Evolutionary conservation across 2,888 invertebrate genomes (phyloP).

Genomic region (Macroteleia sp.): DNA sequence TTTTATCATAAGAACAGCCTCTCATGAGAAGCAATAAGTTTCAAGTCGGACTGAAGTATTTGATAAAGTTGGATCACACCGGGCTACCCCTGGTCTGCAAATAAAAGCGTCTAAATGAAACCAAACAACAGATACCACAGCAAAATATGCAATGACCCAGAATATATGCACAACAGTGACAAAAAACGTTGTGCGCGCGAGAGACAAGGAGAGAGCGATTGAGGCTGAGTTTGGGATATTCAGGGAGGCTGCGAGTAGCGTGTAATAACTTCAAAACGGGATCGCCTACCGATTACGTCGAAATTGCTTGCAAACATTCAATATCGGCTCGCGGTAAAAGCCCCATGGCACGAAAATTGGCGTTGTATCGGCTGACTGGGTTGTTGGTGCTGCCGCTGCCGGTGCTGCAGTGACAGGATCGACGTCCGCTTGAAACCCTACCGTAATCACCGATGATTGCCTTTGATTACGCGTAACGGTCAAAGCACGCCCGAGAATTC

Average conservation of each 20-base stretch:
- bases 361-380: slow-evolving; percentile 69
- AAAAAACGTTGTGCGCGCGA: slow-evolving; percentile 21
- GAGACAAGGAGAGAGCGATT: slow-evolving; percentile 31
- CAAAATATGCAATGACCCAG: slow-evolving; percentile 48
- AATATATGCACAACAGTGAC: slow-evolving; percentile 23
- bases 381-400: slow-evolving; percentile 58
- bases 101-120: slow-evolving; percentile 37
- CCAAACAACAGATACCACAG: slow-evolving; percentile 16
- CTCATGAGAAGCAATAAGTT: slow-evolving; percentile 16
- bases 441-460: slow-evolving; percentile 81
- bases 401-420: slow-evolving; percentile 70
- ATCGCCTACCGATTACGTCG: slow-evolving; percentile 75
- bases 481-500: slow-evolving; percentile 78
- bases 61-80: slow-evolving; percentile 23
- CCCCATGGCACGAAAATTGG: slow-evolving; percentile 76
- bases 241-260: slow-evolving; percentile 63
- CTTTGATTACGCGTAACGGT: slow-evolving; percentile 80
- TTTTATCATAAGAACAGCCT: background rate
- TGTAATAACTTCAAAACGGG: slow-evolving; percentile 75
- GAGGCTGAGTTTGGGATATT: slow-evolving; percentile 50
- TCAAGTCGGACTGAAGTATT: slow-evolving; percentile 3
- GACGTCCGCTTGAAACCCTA: slow-evolving; percentile 71
- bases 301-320: slow-evolving; percentile 81
- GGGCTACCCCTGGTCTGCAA: background rate
- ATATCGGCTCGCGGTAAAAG: slow-evolving; percentile 77